Base-by-base conservation (phyloP, 2,888 invertebrate genomes). In the Furcula furcula region DNA sequence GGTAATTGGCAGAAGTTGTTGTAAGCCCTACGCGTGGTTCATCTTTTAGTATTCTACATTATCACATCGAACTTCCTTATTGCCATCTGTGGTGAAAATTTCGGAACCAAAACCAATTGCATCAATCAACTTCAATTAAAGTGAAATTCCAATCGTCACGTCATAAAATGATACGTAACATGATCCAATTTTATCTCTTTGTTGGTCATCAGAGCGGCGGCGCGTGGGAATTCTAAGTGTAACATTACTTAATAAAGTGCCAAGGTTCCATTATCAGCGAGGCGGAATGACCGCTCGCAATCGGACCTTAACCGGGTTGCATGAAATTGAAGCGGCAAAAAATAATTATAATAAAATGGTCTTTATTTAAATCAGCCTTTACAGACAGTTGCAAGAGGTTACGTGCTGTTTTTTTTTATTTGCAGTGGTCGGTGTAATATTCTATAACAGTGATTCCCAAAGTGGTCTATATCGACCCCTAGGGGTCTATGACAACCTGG, bases 221-320 rank as follows among this genome's bases (percentile, higher is more conserved):
- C 27, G 40, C 46, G 57, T 55, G 54, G 46, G 57, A 55, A 56
- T 57, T 55, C 33, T 47, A 45, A 36, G 35, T 29, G 39, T 23
- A 34, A 25, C 29, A 31, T 47, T 47, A 40, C 31, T 46, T 36
- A 40, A 40, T 38, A 25, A 22, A 16, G 29, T 35, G n/a, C 26
- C 27, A 27, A 27, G 42, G 54, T 34, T 29, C 6, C 7, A 57
- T 10, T 41, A 45, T 11, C 1, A 43, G 41, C 40, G 46, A n/a
- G 20, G 5, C 13, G 3, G 4, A 11, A 0, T 26, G 26, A 26
- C 26, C 14, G 26, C 26, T 26, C 14, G 14, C 14, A 26, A 26
- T 26, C 13, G 28, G 18, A 18, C 28, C 18, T 28, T 28, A 28
- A 28, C 28, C 18, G 28, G 3, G 15, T 28, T 18, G n/a, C 28